Evolutionary conservation across 2,113 vertebrate species (phyloP).

Genomic region (Phylloscopus trochilus): DNA sequence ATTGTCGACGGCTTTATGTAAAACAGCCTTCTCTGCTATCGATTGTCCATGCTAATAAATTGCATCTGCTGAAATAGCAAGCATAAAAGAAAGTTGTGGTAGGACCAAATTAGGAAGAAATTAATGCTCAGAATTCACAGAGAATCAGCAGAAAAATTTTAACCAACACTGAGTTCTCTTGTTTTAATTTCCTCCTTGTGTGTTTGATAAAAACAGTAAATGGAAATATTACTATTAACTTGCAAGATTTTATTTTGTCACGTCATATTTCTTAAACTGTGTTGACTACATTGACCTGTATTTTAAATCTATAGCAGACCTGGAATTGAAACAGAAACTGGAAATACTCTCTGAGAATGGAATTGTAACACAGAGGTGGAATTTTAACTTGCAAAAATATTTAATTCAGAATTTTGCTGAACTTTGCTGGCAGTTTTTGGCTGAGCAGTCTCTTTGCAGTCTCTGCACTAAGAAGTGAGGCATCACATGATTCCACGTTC

Average conservation of each 20-base stretch:
- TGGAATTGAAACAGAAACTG: not conserved
- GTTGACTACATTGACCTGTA: not conserved
- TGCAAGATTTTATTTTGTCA: not conserved
- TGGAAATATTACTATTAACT: not conserved
- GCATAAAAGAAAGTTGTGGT: not conserved
- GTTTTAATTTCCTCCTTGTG: not conserved
- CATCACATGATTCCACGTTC: fast-evolving
- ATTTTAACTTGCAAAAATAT: not conserved
- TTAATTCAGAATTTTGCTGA: not conserved
- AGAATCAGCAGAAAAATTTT: not conserved
- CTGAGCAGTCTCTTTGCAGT: not conserved
- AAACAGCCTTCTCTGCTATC: not conserved
- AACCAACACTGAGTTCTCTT: not conserved
- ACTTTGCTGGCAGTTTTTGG: not conserved
- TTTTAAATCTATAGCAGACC: not conserved
- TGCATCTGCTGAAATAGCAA: not conserved
- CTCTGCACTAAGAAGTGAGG: not conserved
- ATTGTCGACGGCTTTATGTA: not conserved
- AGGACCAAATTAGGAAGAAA: not conserved
- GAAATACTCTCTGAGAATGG: not conserved
- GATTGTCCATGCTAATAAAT: not conserved
- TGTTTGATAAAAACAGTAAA: not conserved
- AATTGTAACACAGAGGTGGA: not conserved
- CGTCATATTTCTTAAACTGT: not conserved
- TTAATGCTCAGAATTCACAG: not conserved